phyloP scores from a whole-genome alignment of 2,888 invertebrate genomes.

The Volucella bombylans region DNA sequence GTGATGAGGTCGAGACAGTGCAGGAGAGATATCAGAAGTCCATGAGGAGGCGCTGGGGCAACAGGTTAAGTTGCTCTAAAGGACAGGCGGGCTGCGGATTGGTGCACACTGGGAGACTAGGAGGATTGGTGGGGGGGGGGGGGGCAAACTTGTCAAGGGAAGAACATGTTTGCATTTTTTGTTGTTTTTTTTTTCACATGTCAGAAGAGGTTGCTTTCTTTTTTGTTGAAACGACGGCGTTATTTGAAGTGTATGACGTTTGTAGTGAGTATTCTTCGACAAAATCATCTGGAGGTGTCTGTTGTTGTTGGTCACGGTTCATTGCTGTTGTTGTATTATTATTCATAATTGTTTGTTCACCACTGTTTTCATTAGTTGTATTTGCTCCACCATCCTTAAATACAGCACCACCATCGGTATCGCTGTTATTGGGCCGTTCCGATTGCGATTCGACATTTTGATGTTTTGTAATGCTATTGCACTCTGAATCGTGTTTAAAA shows the following conservation, averaged over 20 bases:
- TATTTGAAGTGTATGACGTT: slow-evolving; percentile 78
- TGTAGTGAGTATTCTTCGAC: too few relatives aligned
- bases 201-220: slow-evolving; percentile 77
- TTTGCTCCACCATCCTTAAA: too few relatives aligned
- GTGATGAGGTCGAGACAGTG: too few relatives aligned
- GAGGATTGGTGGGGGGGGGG: background rate
- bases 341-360: too few relatives aligned
- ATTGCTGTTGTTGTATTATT: too few relatives aligned
- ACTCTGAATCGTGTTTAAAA: slow-evolving; percentile 76
- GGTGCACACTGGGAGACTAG: too few relatives aligned
- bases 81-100: background rate
- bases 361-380: too few relatives aligned
- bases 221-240: slow-evolving; percentile 74
- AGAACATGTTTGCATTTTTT: slow-evolving; percentile 54
- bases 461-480: slow-evolving; percentile 65
- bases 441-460: slow-evolving; percentile 77
- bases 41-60: background rate
- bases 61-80: too few relatives aligned
- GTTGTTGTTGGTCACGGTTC: too few relatives aligned
- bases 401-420: too few relatives aligned
- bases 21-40: background rate
- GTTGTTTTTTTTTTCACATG: slow-evolving; percentile 63
- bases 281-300: too few relatives aligned
- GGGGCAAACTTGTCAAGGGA: slow-evolving; percentile 18
- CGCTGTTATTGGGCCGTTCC: too few relatives aligned